Evolutionary conservation across 2,113 vertebrate species (phyloP).

Genomic region (Seriola quinqueradiata): DNA sequence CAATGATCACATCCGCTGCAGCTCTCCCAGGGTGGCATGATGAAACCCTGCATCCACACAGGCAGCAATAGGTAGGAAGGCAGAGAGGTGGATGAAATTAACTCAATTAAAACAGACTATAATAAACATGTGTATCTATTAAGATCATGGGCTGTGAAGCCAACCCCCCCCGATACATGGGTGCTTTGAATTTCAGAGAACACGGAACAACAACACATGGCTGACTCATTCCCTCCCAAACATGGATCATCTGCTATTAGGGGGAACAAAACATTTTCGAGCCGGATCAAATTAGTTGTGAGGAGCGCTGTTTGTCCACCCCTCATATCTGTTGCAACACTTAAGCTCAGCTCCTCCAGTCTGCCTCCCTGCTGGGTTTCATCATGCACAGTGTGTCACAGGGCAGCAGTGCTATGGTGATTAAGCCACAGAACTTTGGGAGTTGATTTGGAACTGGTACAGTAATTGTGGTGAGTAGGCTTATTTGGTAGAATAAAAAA

Average conservation of each 20-base stretch:
- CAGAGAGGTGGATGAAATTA: neutral
- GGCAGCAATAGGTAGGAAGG: slow-evolving; percentile 12
- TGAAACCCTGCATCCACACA: slow-evolving; percentile 70
- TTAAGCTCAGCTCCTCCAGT: slow-evolving; percentile 61
- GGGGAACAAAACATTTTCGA: slow-evolving; percentile 73
- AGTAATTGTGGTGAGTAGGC: slow-evolving; percentile 66
- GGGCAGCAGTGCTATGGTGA: slow-evolving; percentile 72
- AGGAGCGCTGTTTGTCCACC: slow-evolving; percentile 73
- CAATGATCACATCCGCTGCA: slow-evolving; percentile 61
- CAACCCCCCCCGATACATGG: neutral
- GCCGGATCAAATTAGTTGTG: slow-evolving; percentile 72
- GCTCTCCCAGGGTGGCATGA: slow-evolving; percentile 68
- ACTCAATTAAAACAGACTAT: neutral
- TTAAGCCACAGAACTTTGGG: slow-evolving; percentile 69
- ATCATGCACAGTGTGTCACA: slow-evolving; percentile 79
- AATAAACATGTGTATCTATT: slow-evolving; percentile 18
- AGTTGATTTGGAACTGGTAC: slow-evolving; percentile 65
- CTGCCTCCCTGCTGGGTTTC: slow-evolving; percentile 80
- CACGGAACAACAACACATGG: slow-evolving; percentile 66
- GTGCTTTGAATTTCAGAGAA: slow-evolving; percentile 66
- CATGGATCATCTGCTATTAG: slow-evolving; percentile 70
- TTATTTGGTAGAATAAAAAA: slow-evolving; percentile 46
- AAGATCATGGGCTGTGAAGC: neutral
- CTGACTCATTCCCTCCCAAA: slow-evolving; percentile 77
- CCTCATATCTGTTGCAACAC: slow-evolving; percentile 76